phyloP scores from a whole-genome alignment of 2,797 vertebrate species.

The Sebastolobus alascanus region DNA sequence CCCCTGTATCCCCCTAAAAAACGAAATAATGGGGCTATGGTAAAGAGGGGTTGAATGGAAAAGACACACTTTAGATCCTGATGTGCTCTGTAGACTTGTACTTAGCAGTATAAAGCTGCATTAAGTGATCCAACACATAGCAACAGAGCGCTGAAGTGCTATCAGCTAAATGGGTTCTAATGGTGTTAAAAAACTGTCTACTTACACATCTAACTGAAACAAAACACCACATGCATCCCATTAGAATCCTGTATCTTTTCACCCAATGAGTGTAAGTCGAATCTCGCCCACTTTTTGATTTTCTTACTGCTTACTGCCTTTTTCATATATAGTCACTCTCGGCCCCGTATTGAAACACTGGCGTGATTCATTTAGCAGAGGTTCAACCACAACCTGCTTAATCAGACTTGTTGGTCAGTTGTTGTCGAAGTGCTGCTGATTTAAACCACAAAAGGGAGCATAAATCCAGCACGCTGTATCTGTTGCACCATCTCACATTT shows the following conservation, averaged over 20 bases:
- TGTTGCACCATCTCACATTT: slow-evolving; percentile 14
- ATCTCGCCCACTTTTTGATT: neutral
- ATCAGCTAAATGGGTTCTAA: neutral
- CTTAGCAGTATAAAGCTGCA: neutral
- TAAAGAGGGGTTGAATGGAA: neutral
- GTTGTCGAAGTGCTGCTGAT: slow-evolving; percentile 30
- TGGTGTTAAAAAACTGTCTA: neutral
- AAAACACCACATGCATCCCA: neutral
- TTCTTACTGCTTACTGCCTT: neutral
- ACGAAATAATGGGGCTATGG: too few relatives aligned
- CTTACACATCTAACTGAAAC: neutral
- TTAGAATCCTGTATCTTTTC: neutral
- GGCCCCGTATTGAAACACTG: neutral
- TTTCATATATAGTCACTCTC: neutral
- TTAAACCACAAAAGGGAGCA: slow-evolving; percentile 34
- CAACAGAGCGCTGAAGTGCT: neutral
- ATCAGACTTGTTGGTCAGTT: slow-evolving; percentile 24
- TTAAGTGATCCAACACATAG: neutral
- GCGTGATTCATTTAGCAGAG: slow-evolving; percentile 14
- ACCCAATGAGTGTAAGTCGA: neutral
- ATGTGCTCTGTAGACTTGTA: neutral
- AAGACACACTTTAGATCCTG: neutral
- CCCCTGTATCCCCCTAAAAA: too few relatives aligned
- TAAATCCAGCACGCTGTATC: slow-evolving; percentile 4
- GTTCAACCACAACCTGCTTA: slow-evolving; percentile 1